These are phyloP conservation scores for Penaeus japonicus DNA, from an alignment of 1,140 invertebrate genomes.

Conservation along the genomic window DNA sequence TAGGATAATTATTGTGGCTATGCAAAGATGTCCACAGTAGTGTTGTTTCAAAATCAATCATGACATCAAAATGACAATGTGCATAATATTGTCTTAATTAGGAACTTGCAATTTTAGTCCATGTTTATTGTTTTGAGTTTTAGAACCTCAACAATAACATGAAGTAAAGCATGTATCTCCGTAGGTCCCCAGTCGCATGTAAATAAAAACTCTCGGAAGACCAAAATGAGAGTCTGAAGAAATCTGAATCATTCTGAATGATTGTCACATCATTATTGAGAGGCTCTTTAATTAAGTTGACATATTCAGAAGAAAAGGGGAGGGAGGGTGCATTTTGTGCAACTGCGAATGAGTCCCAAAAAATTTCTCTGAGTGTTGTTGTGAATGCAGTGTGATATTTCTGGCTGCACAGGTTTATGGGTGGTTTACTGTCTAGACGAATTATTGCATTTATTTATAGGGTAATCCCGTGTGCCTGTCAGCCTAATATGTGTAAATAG, in stretches of 20 bases:
- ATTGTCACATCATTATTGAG: slow-evolving; percentile 26
- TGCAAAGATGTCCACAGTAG: slow-evolving; percentile 54
- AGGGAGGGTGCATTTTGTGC: not conserved
- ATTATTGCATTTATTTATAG: slow-evolving; percentile 58
- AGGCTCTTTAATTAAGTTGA: slow-evolving; percentile 11
- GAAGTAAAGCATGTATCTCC: slow-evolving; percentile 51
- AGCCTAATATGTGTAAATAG: slow-evolving; percentile 54
- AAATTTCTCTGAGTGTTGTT: slow-evolving; percentile 47
- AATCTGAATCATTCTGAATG: slow-evolving; percentile 28
- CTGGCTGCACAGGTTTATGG: slow-evolving; percentile 50
- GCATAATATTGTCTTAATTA: slow-evolving; percentile 54
- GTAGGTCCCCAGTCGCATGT: slow-evolving; percentile 51
- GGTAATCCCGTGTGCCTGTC: slow-evolving; percentile 46
- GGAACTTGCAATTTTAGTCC: slow-evolving; percentile 51
- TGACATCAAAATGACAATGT: slow-evolving; percentile 57
- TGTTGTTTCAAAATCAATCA: slow-evolving; percentile 45
- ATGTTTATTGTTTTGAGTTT: slow-evolving; percentile 48
- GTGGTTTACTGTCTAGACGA: slow-evolving; percentile 53
- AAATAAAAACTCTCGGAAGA: slow-evolving; percentile 48
- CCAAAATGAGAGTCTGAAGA: slow-evolving; percentile 32
- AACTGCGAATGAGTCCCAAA: slow-evolving; percentile 21
- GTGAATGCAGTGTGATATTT: slow-evolving; percentile 56
- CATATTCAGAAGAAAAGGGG: not conserved
- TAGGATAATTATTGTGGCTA: slow-evolving; percentile 50
- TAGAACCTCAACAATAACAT: slow-evolving; percentile 36